These are phyloP conservation scores for Platycheirus rosarum DNA, from an alignment of 2,888 invertebrate genomes.

Conservation along the genomic window DNA sequence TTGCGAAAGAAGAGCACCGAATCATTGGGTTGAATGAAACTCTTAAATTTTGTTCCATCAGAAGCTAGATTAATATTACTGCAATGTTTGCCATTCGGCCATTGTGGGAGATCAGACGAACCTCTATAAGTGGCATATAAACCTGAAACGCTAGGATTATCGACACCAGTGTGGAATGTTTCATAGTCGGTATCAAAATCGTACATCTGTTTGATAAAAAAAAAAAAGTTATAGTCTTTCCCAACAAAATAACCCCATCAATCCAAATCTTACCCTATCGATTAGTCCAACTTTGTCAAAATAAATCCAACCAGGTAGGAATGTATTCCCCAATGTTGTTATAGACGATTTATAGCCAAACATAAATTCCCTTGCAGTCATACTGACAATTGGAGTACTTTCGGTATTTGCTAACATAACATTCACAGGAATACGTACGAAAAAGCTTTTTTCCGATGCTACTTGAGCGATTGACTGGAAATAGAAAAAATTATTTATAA, in stretches of 20 bases:
- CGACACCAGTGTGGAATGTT: slow-evolving; percentile 89
- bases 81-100: slow-evolving; percentile 88
- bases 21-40: slow-evolving; percentile 87
- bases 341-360: slow-evolving; percentile 93
- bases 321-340: slow-evolving; percentile 91
- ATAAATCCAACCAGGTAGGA: slow-evolving; percentile 92
- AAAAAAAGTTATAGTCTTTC: not conserved
- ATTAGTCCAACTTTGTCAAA: slow-evolving; percentile 95
- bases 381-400: slow-evolving; percentile 88
- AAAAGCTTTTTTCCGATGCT: slow-evolving; percentile 86
- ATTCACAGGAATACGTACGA: slow-evolving; percentile 88
- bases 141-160: slow-evolving; percentile 86
- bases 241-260: not conserved
- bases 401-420: slow-evolving; percentile 87
- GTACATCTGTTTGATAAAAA: slow-evolving; percentile 87
- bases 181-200: slow-evolving; percentile 91
- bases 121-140: slow-evolving; percentile 91
- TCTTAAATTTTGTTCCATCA: slow-evolving; percentile 93
- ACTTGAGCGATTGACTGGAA: slow-evolving; percentile 91
- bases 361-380: slow-evolving; percentile 94
- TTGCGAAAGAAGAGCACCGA: slow-evolving; percentile 90
- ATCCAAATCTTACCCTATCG: slow-evolving; percentile 87
- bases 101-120: slow-evolving; percentile 88
- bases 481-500: slow-evolving; percentile 12
- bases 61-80: slow-evolving; percentile 90